phyloP scores from a whole-genome alignment of 35 echinoderm and acorn worm species.

The Apostichopus japonicus region DNA sequence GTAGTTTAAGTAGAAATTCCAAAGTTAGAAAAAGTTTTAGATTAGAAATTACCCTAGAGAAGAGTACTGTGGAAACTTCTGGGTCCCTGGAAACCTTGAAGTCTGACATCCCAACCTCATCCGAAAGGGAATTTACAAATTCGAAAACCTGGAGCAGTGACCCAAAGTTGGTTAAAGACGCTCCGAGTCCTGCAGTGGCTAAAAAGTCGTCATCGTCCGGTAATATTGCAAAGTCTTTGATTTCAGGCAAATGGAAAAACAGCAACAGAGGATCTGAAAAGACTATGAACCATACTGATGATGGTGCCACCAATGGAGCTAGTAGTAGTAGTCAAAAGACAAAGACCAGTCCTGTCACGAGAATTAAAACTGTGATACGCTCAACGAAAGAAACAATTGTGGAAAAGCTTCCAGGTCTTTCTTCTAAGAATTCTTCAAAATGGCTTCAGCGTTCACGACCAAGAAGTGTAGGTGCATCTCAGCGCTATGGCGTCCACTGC shows the following conservation, averaged over 20 bases:
- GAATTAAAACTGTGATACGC: constrained; percentile 48
- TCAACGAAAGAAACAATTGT: constrained; percentile 50
- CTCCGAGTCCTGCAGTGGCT: background rate
- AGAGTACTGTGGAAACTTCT: constrained; percentile 50
- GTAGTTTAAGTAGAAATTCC: constrained; percentile 53
- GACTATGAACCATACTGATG: constrained; percentile 42
- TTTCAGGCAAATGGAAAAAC: background rate
- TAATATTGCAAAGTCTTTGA: background rate
- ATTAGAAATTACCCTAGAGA: constrained; percentile 67
- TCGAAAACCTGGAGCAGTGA: constrained; percentile 40
- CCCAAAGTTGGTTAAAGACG: constrained; percentile 40
- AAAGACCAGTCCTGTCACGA: constrained; percentile 29
- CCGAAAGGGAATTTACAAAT: constrained; percentile 35
- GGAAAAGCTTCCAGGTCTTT: constrained; percentile 40
- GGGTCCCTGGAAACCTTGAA: constrained; percentile 30
- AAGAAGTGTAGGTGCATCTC: constrained; percentile 50
- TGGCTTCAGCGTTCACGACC: constrained; percentile 17
- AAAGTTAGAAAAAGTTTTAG: constrained; percentile 62
- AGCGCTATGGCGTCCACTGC: constrained; percentile 23
- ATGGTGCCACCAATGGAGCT: background rate
- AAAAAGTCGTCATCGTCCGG: constrained; percentile 51
- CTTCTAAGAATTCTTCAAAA: constrained; percentile 4
- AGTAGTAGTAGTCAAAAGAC: constrained; percentile 46
- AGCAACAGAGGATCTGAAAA: background rate
- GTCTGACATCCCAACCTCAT: constrained; percentile 11